Conservation (phyloP, 1,140 invertebrate genomes). For the Trachymyrmex septentrionalis region DNA sequence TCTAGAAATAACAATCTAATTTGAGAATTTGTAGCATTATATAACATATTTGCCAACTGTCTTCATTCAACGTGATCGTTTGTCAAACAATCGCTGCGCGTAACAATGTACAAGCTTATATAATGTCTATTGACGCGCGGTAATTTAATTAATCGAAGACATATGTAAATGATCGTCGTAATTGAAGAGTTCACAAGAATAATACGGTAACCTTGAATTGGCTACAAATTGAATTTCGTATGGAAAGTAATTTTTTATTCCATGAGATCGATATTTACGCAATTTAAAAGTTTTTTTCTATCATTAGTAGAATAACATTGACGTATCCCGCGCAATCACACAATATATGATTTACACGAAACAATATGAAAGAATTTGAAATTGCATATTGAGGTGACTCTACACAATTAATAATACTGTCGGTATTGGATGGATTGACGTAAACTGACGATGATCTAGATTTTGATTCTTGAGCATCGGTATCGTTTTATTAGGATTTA, state of each 20-base stretch:
- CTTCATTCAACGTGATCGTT: background rate
- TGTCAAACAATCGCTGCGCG: background rate
- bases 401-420: no score
- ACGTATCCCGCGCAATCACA: background rate
- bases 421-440: no score
- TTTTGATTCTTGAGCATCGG: no score
- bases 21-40: conserved; percentile 1
- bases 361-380: background rate
- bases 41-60: background rate
- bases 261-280: background rate
- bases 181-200: background rate
- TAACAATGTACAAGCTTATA: conserved; percentile 9
- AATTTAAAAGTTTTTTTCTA: background rate
- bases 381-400: background rate
- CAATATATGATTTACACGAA: background rate
- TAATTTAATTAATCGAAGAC: background rate
- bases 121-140: background rate
- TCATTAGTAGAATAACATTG: background rate
- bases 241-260: background rate
- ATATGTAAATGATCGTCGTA: conserved; percentile 13
- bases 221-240: conserved; percentile 11
- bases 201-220: conserved; percentile 4
- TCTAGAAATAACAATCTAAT: background rate
- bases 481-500: no score
- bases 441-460: no score